phyloP scores from a whole-genome alignment of 2,888 invertebrate genomes.

The Cephus pygmeus region DNA sequence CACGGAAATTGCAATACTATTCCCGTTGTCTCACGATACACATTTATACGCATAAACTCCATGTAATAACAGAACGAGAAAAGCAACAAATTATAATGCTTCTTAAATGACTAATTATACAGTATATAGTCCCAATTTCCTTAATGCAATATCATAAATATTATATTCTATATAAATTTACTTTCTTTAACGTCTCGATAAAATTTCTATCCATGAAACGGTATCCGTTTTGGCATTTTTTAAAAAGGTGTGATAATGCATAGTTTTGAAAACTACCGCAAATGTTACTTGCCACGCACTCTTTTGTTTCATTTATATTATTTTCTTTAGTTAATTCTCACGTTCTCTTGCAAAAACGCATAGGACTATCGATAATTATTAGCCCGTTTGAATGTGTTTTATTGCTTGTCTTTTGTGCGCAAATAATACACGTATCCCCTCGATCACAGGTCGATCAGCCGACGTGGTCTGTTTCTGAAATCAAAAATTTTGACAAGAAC shows the following conservation, averaged over 20 bases:
- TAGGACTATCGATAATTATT: slow-evolving; percentile 5
- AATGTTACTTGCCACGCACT: neutral
- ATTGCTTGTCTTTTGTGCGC: slow-evolving; percentile 35
- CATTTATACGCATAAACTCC: neutral
- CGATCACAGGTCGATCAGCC: slow-evolving; percentile 40
- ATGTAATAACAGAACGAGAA: neutral
- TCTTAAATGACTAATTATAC: neutral
- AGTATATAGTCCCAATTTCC: neutral
- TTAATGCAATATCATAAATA: slow-evolving; percentile 24
- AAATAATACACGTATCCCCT: neutral
- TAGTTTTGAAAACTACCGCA: neutral
- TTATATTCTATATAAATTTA: slow-evolving; percentile 42
- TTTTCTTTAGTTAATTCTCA: neutral
- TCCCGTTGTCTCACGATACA: neutral
- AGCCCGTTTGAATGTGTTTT: slow-evolving; percentile 33
- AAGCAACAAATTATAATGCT: neutral
- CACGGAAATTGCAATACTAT: neutral
- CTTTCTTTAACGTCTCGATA: slow-evolving; percentile 57
- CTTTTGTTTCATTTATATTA: neutral
- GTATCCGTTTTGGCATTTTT: neutral
- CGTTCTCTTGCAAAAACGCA: neutral
- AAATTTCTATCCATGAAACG: slow-evolving; percentile 31
- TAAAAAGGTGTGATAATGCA: neutral
- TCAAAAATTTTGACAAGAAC: slow-evolving; percentile 41
- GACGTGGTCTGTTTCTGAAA: slow-evolving; percentile 59